Percentiles rank a stretch among this genome's conserved stretches.
Evolutionary conservation across 2,797 vertebrate species (phyloP).

Genomic region (Onychomys leucogaster): DNA sequence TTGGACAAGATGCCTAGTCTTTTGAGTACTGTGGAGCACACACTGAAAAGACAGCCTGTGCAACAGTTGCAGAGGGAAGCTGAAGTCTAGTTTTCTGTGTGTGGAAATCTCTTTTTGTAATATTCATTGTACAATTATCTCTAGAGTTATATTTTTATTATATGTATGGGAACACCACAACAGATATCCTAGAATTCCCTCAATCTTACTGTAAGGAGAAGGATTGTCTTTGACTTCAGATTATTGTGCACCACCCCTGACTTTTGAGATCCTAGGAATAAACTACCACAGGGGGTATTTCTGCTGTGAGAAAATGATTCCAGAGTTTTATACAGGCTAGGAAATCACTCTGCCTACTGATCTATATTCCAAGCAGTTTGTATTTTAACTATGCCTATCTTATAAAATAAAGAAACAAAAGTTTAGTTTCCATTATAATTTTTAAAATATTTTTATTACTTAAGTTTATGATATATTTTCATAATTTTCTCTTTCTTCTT

Average conservation of each 20-base stretch:
- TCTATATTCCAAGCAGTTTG: background rate
- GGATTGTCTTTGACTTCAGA: background rate
- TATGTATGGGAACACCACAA: too few relatives aligned
- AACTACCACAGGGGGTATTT: background rate
- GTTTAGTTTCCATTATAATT: background rate
- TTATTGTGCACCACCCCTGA: background rate
- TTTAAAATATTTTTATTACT: background rate
- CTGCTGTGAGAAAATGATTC: background rate
- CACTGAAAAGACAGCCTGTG: too few relatives aligned
- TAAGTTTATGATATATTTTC: background rate
- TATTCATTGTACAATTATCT: background rate
- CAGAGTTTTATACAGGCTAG: background rate
- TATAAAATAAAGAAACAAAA: background rate
- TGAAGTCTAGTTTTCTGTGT: background rate
- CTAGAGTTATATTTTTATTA: background rate
- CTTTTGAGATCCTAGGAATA: background rate
- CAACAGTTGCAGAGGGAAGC: background rate
- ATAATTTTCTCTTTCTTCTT: background rate
- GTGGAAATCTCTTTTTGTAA: background rate
- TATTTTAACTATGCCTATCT: background rate
- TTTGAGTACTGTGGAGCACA: background rate
- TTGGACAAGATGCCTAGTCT: too few relatives aligned
- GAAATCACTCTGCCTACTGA: background rate
- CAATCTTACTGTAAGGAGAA: background rate
- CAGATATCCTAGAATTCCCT: background rate